Evolutionary conservation across 2,113 vertebrate species (phyloP), one percentile per base, ranked within the genome.

Genomic region (Rostratula benghalensis): DNA sequence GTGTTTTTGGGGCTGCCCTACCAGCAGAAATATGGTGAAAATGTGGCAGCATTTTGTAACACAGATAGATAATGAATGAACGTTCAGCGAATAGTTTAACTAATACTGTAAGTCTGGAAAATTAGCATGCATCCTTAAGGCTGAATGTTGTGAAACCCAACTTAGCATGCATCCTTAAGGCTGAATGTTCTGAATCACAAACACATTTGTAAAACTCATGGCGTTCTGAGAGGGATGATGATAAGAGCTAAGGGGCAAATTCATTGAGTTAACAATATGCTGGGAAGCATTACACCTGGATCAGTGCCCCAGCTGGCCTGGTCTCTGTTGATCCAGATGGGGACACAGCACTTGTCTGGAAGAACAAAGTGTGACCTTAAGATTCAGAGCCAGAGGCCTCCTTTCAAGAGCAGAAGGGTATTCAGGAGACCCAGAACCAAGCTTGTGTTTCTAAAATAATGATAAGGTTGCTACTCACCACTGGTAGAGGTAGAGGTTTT

Each of bases 231-330:
- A 67, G 59, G 27, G 39, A 33, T 67, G 25, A 67, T 6, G 39
- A 54, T 39, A 54, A 67, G 67, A 78, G 39, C 46, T 61, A 61
- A 73, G 67, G 39, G n/a, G 51, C 21, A 48, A 67, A 78, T 73
- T 71, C 46, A 33, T 46, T 60, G 57, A 83, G 28, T 57, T 57
- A 77, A 64, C 20, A 57, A 53, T 31, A 65, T 0, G 0, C 8
- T 51, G 45, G 45, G 39, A 73, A 83, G 19, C 46, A 61, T 41
- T 67, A 54, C 79, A 60, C 59, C n/a, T 63, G 33, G 17, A 35
- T 73, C 2, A 27, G 31, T 16, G 9, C 21, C 30, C 13, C 0
- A 2, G 1, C 3, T 71, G 22, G 18, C 51, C 39, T 53, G 14
- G 35, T 51, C 50, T 59, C 28, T 46, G 33, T 60, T 46, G 45